These are phyloP conservation scores for Anthonomus grandis DNA, from an alignment of 1,140 invertebrate species.

Conservation along the genomic window DNA sequence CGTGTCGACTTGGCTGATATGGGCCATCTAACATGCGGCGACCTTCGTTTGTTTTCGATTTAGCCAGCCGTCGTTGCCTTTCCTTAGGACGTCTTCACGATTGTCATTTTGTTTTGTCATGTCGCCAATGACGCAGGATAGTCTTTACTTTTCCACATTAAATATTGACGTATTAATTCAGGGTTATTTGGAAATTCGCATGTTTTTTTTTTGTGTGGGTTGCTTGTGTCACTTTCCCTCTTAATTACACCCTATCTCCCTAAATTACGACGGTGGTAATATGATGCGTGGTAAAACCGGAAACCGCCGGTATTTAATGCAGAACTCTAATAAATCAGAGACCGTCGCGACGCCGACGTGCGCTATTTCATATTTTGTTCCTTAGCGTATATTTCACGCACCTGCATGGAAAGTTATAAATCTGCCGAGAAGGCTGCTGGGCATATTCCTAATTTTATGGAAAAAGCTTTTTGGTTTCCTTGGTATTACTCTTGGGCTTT, in stretches of 20 bases:
- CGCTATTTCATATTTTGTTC: slow-evolving; percentile 43
- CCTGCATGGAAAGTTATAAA: slow-evolving; percentile 29
- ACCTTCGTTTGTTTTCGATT: slow-evolving; percentile 23
- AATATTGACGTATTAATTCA: no score
- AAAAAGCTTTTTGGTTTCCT: slow-evolving; percentile 15
- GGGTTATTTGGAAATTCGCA: no score
- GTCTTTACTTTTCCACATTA: no score
- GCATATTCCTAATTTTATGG: slow-evolving; percentile 17
- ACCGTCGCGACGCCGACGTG: slow-evolving; percentile 27
- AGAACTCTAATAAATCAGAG: slow-evolving; percentile 44
- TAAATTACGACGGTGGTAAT: slow-evolving; percentile 17
- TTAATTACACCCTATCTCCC: no score
- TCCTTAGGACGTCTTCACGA: slow-evolving; percentile 11
- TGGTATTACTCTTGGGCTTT: no score
- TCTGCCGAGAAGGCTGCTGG: no score
- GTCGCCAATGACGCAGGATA: no score
- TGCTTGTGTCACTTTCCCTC: no score
- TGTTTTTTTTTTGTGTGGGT: no score
- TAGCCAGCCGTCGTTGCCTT: slow-evolving; percentile 12
- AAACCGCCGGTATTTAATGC: slow-evolving; percentile 42
- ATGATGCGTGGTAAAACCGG: slow-evolving; percentile 25
- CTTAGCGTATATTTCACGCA: slow-evolving; percentile 34
- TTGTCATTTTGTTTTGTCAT: slow-evolving; percentile 5
- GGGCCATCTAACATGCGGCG: slow-evolving; percentile 22
- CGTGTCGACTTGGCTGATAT: slow-evolving; percentile 25